phyloP scores from a whole-genome alignment of 2,888 invertebrate genomes.

The Meliscaeva auricollis region DNA sequence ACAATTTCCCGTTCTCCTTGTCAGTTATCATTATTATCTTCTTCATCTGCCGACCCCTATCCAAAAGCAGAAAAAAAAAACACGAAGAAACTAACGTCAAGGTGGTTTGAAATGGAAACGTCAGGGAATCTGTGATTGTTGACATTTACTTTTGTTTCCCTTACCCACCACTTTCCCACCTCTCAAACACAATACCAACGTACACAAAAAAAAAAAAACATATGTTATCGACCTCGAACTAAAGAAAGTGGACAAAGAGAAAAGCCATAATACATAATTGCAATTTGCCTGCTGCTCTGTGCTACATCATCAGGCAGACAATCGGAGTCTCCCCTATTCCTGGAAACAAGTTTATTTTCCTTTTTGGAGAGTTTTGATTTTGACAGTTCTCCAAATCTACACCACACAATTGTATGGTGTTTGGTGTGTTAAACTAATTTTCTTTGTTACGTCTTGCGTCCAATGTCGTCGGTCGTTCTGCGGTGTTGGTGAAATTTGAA shows the following conservation, averaged over 20 bases:
- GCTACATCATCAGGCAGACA: background rate
- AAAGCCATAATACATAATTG: constrained; percentile 26
- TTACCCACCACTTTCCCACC: constrained; percentile 46
- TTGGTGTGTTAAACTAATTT: constrained; percentile 32
- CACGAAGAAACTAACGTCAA: constrained; percentile 29
- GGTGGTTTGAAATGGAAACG: constrained; percentile 46
- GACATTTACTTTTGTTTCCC: constrained; percentile 61
- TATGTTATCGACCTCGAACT: constrained; percentile 67
- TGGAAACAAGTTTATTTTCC: background rate
- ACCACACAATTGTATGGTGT: constrained; percentile 25
- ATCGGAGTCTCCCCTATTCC: constrained; percentile 15
- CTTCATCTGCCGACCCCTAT: background rate
- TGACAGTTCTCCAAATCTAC: constrained; percentile 61
- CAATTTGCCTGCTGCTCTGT: constrained; percentile 6
- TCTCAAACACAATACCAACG: constrained; percentile 5
- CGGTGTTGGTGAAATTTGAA: constrained; percentile 65
- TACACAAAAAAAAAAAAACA: constrained; percentile 40
- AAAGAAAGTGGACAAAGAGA: constrained; percentile 42
- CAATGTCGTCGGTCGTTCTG: constrained; percentile 3
- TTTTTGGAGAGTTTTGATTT: constrained; percentile 49
- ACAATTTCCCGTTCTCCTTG: background rate
- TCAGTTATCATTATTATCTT: background rate
- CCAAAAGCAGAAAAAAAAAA: constrained; percentile 5
- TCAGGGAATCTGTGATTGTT: constrained; percentile 42
- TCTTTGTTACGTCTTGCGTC: constrained; percentile 33